phyloP scores from a whole-genome alignment of 1,140 invertebrate species.

The Tetragnatha versicolor region DNA sequence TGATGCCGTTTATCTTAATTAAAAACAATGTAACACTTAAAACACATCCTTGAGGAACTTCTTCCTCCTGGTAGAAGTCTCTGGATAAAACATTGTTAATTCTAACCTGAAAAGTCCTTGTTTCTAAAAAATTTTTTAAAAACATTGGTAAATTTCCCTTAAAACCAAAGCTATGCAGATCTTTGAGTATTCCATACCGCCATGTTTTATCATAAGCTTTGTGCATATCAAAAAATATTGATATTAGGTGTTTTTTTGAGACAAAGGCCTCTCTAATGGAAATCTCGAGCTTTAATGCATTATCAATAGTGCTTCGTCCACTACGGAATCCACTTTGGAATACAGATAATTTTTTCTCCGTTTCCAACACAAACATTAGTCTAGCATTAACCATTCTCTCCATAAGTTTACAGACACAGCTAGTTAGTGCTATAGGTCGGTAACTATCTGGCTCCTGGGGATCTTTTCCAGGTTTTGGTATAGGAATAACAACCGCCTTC shows the following conservation, averaged over 20 bases:
- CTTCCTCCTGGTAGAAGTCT: not conserved
- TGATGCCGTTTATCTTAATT: slow-evolving; percentile 1
- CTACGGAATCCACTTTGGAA: slow-evolving; percentile 59
- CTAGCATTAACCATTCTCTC: slow-evolving; percentile 50
- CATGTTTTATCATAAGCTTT: slow-evolving; percentile 65
- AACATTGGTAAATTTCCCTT: not conserved
- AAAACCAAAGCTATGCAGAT: slow-evolving; percentile 56
- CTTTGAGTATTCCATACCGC: slow-evolving; percentile 61
- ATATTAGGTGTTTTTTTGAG: slow-evolving; percentile 58
- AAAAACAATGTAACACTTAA: slow-evolving; percentile 37
- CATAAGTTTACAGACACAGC: slow-evolving; percentile 39
- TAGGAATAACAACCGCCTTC: slow-evolving; percentile 35
- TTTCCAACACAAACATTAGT: slow-evolving; percentile 26
- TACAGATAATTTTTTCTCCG: slow-evolving; percentile 17
- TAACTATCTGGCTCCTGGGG: slow-evolving; percentile 23
- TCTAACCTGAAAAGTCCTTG: not conserved
- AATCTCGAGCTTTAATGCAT: slow-evolving; percentile 61
- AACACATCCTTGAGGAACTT: slow-evolving; percentile 17
- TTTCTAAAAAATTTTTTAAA: slow-evolving; percentile 24
- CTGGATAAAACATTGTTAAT: not conserved
- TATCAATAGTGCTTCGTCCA: slow-evolving; percentile 61
- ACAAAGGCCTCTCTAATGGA: slow-evolving; percentile 61
- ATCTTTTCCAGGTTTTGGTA: slow-evolving; percentile 49
- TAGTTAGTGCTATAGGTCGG: slow-evolving; percentile 49
- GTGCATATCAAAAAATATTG: slow-evolving; percentile 63